Evolutionary conservation across 2,113 vertebrate species (phyloP).

Genomic region (Oenanthe melanoleuca): DNA sequence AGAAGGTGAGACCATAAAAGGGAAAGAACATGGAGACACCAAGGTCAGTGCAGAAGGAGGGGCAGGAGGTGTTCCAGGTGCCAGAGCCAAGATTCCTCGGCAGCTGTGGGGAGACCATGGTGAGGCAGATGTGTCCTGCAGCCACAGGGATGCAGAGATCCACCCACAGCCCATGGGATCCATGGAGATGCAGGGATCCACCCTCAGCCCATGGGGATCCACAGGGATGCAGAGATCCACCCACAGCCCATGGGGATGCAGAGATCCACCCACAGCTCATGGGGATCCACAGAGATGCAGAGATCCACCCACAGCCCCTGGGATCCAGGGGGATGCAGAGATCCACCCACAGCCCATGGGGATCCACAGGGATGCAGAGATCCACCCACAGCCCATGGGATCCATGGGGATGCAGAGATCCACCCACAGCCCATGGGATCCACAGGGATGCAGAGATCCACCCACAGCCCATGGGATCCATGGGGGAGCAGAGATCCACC

Average conservation of each 20-base stretch:
- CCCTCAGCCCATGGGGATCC: neutral
- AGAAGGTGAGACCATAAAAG: neutral
- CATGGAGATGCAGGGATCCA: neutral
- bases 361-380: neutral
- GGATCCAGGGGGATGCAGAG: neutral
- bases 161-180: neutral
- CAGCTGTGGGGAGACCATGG: neutral
- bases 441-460: neutral
- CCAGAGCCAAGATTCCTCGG: fast-evolving
- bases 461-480: neutral
- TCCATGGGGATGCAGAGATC: neutral
- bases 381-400: too few relatives aligned
- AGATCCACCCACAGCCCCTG: neutral
- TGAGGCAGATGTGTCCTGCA: too few relatives aligned
- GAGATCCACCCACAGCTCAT: neutral
- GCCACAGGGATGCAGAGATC: neutral
- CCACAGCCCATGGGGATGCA: too few relatives aligned
- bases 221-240: neutral
- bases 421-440: neutral
- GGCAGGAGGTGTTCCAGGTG: neutral
- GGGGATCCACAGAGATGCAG: neutral
- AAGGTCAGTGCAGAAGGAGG: neutral
- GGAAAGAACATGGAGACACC: neutral
- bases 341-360: neutral
- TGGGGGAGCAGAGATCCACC: neutral